A percentile compares a stretch with the other conserved stretches of the same genome.
Evolutionary conservation across 2,113 vertebrate species (phyloP).

Genomic region (Xiphorhynchus elegans): DNA sequence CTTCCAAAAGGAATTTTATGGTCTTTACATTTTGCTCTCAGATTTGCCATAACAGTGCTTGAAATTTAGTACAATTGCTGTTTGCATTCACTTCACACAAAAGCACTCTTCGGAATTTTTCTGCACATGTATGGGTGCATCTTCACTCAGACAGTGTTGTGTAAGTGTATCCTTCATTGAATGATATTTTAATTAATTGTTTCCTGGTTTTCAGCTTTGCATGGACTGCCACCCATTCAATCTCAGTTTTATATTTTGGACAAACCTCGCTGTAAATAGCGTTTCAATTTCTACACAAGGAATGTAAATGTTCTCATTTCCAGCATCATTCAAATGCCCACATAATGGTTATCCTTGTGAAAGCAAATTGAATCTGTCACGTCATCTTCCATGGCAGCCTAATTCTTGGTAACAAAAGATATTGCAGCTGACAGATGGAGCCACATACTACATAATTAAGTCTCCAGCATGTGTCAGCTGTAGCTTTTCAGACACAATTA

Average conservation of each 20-base stretch:
- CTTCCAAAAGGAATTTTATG: neutral
- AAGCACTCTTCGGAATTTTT: neutral
- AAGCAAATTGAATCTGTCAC: slow-evolving; percentile 42
- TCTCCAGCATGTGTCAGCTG: slow-evolving; percentile 42
- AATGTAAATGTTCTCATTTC: slow-evolving; percentile 5
- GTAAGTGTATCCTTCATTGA: neutral
- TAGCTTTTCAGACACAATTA: slow-evolving; percentile 42
- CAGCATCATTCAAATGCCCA: slow-evolving; percentile 36
- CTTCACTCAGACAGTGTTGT: neutral
- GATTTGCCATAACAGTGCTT: neutral
- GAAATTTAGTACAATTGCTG: neutral
- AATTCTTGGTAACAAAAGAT: slow-evolving; percentile 56
- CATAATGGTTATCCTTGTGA: neutral
- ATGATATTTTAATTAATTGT: neutral
- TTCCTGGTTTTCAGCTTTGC: neutral
- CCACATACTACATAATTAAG: slow-evolving; percentile 46
- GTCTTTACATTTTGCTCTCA: neutral
- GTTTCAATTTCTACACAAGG: neutral
- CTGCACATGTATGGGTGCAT: neutral
- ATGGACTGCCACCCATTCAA: neutral
- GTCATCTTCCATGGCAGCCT: slow-evolving; percentile 48
- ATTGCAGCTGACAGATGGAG: slow-evolving; percentile 63
- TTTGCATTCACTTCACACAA: neutral
- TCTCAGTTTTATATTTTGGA: neutral
- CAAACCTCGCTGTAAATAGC: neutral